A percentile compares a stretch with the other conserved stretches of the same genome.
Conservation (phyloP, 2,888 invertebrate genomes). For the Tetragonisca angustula region DNA sequence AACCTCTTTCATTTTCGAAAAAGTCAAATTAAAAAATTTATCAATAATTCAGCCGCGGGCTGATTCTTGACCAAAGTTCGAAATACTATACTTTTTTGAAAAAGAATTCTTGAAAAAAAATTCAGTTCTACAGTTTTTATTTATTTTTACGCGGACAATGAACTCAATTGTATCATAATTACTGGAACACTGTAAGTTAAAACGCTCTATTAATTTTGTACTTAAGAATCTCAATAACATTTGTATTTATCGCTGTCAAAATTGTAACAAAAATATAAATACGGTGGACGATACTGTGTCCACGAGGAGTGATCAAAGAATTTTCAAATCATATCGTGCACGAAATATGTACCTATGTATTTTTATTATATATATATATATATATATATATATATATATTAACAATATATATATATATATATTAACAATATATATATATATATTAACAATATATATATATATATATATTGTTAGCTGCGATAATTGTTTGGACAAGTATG, state of each 20-base stretch:
- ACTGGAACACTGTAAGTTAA: not conserved
- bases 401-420: conserved; percentile 62
- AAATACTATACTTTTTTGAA: too few relatives aligned
- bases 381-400: conserved; percentile 15
- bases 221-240: conserved; percentile 49
- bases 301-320: conserved; percentile 5
- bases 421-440: conserved; percentile 60
- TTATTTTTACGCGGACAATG: not conserved
- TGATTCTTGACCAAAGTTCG: too few relatives aligned
- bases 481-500: conserved; percentile 47
- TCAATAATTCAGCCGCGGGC: too few relatives aligned
- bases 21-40: too few relatives aligned
- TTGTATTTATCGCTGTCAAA: conserved; percentile 35
- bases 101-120: too few relatives aligned
- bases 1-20: too few relatives aligned
- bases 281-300: not conserved
- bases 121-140: not conserved
- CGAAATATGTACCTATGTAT: conserved; percentile 54
- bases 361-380: conserved; percentile 64
- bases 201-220: conserved; percentile 52
- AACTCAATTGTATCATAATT: not conserved
- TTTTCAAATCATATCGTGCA: conserved; percentile 49
- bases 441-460: conserved; percentile 3
- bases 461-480: conserved; percentile 49
- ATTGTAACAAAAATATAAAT: not conserved